Evolutionary conservation across 2,113 vertebrate species (phyloP).

Genomic region (Grus americana): DNA sequence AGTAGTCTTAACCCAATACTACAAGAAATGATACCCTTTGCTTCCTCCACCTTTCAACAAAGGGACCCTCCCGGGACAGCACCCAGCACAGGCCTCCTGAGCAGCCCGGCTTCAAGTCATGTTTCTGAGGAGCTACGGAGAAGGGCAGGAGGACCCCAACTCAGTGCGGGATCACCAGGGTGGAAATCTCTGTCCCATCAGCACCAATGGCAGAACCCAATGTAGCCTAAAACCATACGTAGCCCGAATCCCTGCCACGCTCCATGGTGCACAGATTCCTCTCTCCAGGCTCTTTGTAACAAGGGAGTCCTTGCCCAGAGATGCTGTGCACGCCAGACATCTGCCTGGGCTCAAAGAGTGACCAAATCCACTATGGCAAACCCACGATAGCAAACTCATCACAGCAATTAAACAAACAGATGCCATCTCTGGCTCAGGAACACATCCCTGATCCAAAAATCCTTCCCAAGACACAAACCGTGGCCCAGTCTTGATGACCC

Average conservation of each 20-base stretch:
- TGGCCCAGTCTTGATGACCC: background rate
- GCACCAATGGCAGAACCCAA: background rate
- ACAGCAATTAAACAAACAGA: background rate
- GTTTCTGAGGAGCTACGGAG: background rate
- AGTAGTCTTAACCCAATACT: rapidly evolving
- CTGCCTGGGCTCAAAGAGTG: background rate
- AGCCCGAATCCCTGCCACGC: background rate
- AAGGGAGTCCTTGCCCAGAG: background rate
- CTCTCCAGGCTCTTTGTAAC: background rate
- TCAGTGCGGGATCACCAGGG: background rate
- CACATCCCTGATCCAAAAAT: background rate
- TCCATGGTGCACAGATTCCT: rapidly evolving
- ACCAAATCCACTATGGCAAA: background rate
- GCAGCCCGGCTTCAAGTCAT: background rate
- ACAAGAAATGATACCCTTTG: rapidly evolving
- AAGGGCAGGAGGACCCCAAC: rapidly evolving
- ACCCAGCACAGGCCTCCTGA: background rate
- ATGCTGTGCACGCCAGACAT: background rate
- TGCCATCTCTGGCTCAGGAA: background rate
- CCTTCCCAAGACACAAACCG: background rate
- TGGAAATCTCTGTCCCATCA: background rate
- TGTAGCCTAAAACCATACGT: background rate
- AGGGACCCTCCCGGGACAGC: background rate
- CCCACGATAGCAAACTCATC: background rate
- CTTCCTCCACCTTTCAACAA: background rate